These are phyloP conservation scores for Melanotus villosus DNA, from an alignment of 2,888 invertebrate genomes.

Conservation along the genomic window DNA sequence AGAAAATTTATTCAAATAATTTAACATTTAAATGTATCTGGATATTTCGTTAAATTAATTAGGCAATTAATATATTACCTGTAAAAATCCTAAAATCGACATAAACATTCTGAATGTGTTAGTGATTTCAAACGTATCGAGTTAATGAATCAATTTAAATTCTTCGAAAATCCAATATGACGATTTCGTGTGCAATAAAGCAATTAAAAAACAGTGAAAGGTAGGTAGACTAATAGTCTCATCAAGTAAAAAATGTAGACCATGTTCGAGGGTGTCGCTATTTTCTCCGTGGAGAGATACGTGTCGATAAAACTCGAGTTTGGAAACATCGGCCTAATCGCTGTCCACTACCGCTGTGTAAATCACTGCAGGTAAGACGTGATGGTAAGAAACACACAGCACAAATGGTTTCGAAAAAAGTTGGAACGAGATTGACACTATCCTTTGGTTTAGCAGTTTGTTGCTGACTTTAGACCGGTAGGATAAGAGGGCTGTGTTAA, in stretches of 20 bases:
- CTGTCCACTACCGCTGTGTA: slow-evolving; percentile 63
- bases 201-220: slow-evolving; percentile 49
- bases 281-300: slow-evolving; percentile 62
- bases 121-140: neutral
- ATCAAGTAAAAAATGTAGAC: slow-evolving; percentile 63
- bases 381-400: slow-evolving; percentile 41
- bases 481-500: slow-evolving; percentile 62
- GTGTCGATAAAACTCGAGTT: slow-evolving; percentile 61
- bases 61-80: too few relatives aligned
- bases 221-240: slow-evolving; percentile 66
- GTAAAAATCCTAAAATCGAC: too few relatives aligned
- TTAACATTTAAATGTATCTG: too few relatives aligned
- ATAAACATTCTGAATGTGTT: too few relatives aligned
- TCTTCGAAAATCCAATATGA: neutral
- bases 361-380: slow-evolving; percentile 59
- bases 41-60: too few relatives aligned
- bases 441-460: slow-evolving; percentile 55
- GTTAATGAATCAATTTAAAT: neutral
- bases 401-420: slow-evolving; percentile 44
- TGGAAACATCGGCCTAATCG: slow-evolving; percentile 66
- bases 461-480: slow-evolving; percentile 61
- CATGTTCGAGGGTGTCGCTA: slow-evolving; percentile 66
- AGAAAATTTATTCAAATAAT: too few relatives aligned
- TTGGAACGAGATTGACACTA: slow-evolving; percentile 31
- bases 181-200: slow-evolving; percentile 23